phyloP scores from a whole-genome alignment of 2,888 invertebrate species.

The Xanthorhoe designata region DNA sequence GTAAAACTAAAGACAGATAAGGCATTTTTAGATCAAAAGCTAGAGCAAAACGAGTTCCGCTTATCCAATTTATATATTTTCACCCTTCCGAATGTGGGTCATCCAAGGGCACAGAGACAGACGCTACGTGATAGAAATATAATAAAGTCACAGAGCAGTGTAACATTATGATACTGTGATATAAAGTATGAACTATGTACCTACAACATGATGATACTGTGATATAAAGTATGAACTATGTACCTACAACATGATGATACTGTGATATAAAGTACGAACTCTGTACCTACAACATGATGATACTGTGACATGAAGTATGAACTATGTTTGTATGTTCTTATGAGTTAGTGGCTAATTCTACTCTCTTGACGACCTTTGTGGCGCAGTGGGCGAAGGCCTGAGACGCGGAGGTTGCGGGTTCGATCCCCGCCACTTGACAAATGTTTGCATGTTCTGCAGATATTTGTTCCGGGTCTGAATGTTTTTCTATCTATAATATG shows the following conservation, averaged over 20 bases:
- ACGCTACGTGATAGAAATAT: constrained; percentile 56
- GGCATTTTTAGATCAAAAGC: neutral
- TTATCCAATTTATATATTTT: constrained; percentile 23
- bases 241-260: neutral
- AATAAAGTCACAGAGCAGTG: constrained; percentile 39
- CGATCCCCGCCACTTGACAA: too few species aligned
- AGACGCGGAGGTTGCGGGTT: too few species aligned
- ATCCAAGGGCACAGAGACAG: constrained; percentile 49
- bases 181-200: constrained; percentile 8
- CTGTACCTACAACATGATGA: neutral
- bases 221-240: constrained; percentile 6
- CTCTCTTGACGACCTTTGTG: too few species aligned
- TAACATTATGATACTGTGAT: neutral
- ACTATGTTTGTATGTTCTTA: neutral
- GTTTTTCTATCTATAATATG: too few species aligned
- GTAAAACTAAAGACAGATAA: too few species aligned
- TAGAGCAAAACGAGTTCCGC: constrained; percentile 4
- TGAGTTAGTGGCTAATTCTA: too few species aligned
- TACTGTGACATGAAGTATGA: constrained; percentile 2
- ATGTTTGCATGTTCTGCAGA: too few species aligned
- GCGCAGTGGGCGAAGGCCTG: too few species aligned
- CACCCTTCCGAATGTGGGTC: constrained; percentile 50
- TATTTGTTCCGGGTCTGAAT: too few species aligned
- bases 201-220: neutral
- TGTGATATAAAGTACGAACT: constrained; percentile 6